Percentiles rank a stretch among this genome's conserved stretches.
These are phyloP conservation scores for Vidua chalybeata DNA, from an alignment of 2,113 vertebrate genomes.

Conservation along the genomic window DNA sequence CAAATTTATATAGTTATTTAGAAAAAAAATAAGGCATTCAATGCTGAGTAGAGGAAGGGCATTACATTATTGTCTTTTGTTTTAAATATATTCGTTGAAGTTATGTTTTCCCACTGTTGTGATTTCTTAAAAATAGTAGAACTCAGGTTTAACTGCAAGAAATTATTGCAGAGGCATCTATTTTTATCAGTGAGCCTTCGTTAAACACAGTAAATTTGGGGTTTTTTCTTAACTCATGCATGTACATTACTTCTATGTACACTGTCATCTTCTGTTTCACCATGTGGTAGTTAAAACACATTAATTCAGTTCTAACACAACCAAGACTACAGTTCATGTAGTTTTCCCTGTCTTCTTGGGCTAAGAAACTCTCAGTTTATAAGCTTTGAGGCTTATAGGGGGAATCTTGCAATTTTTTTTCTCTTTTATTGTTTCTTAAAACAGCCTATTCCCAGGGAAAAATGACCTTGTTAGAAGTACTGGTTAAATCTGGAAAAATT, in stretches of 20 bases:
- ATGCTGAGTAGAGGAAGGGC: background rate
- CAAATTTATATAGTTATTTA: background rate
- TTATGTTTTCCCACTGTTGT: background rate
- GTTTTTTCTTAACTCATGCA: background rate
- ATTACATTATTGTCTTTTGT: background rate
- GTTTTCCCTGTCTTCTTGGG: background rate
- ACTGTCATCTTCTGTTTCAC: background rate
- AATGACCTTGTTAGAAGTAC: background rate
- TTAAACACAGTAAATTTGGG: fast-evolving
- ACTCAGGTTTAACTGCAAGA: background rate
- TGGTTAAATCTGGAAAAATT: background rate
- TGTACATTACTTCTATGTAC: background rate
- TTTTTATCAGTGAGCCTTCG: background rate
- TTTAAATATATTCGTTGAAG: background rate
- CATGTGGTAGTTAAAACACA: background rate
- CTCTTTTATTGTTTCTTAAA: background rate
- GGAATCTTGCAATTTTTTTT: background rate
- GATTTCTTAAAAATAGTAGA: background rate
- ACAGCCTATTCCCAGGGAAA: background rate
- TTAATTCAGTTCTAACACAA: background rate
- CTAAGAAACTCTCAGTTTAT: background rate
- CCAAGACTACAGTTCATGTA: background rate
- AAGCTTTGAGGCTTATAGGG: background rate
- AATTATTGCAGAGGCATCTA: background rate
- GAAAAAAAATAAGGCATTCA: background rate